These are phyloP conservation scores for Xenus cinereus DNA, from an alignment of 2,113 vertebrate species.

Conservation along the genomic window DNA sequence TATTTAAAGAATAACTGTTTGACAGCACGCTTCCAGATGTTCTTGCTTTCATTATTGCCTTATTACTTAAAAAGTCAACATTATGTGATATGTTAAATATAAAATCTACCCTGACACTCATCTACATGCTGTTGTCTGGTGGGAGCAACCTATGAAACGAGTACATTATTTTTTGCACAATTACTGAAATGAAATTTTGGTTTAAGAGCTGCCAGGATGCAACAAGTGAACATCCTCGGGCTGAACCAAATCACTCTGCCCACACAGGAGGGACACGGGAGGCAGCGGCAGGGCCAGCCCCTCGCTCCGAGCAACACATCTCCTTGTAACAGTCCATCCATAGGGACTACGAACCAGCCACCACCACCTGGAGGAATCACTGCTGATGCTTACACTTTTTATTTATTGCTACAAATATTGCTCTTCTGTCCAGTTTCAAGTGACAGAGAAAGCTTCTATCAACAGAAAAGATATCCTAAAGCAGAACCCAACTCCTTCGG, in stretches of 20 bases:
- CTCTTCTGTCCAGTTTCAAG: background rate
- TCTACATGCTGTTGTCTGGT: constrained; percentile 7
- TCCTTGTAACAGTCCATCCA: background rate
- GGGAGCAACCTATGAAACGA: constrained; percentile 26
- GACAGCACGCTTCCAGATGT: constrained; percentile 57
- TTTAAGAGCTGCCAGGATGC: background rate
- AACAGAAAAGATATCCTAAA: background rate
- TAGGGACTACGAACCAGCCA: rapidly evolving
- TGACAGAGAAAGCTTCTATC: background rate
- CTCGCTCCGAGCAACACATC: rapidly evolving
- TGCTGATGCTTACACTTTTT: background rate
- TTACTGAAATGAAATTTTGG: constrained; percentile 28
- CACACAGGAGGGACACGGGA: rapidly evolving
- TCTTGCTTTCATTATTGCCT: constrained; percentile 46
- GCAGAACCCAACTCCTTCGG: background rate
- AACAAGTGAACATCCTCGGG: background rate
- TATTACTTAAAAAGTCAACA: constrained; percentile 42
- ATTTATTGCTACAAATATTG: background rate
- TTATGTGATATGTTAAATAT: constrained; percentile 40
- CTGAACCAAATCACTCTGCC: background rate
- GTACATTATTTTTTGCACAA: constrained; percentile 49
- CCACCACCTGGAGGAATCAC: background rate
- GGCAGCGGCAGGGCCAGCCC: background rate
- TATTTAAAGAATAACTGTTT: background rate
- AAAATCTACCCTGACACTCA: constrained; percentile 48